Conservation (phyloP, 1,140 invertebrate genomes). For the Drosophila bocqueti region DNA sequence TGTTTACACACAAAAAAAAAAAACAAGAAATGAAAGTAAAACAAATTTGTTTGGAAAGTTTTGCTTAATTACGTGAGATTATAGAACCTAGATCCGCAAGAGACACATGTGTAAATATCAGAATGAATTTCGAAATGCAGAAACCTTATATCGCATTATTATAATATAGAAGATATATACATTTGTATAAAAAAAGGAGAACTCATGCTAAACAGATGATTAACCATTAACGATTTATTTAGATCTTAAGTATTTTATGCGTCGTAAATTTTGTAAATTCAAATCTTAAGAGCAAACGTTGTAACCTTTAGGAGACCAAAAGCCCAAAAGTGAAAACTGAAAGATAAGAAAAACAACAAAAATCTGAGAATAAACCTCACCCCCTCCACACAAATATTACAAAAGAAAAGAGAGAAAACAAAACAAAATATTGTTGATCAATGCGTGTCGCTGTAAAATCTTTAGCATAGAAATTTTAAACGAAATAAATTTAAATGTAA, state of each 20-base stretch:
- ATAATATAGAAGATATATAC: constrained; percentile 36
- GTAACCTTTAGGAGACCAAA: constrained; percentile 65
- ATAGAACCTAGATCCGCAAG: constrained; percentile 51
- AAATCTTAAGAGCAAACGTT: constrained; percentile 54
- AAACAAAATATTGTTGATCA: constrained; percentile 71
- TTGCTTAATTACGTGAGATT: constrained; percentile 60
- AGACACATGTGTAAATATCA: constrained; percentile 51
- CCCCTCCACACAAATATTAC: constrained; percentile 27
- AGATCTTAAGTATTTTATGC: constrained; percentile 76
- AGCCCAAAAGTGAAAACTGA: constrained; percentile 18
- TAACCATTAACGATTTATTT: constrained; percentile 47
- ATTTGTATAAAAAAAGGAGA: constrained; percentile 43
- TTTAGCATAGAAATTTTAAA: constrained; percentile 80
- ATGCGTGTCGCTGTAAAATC: constrained; percentile 82
- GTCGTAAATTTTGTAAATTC: constrained; percentile 72
- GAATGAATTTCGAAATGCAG: constrained; percentile 42
- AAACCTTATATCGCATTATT: constrained; percentile 30
- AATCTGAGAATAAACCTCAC: constrained; percentile 14
- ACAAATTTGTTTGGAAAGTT: constrained; percentile 15
- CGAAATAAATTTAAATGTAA: constrained; percentile 81
- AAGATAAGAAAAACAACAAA: constrained; percentile 12
- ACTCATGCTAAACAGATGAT: constrained; percentile 41
- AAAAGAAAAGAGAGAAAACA: constrained; percentile 37
- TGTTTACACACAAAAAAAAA: not conserved
- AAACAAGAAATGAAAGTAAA: constrained; percentile 4